phyloP scores from a whole-genome alignment of 2,797 vertebrate genomes.

The Crenuchus spilurus region DNA sequence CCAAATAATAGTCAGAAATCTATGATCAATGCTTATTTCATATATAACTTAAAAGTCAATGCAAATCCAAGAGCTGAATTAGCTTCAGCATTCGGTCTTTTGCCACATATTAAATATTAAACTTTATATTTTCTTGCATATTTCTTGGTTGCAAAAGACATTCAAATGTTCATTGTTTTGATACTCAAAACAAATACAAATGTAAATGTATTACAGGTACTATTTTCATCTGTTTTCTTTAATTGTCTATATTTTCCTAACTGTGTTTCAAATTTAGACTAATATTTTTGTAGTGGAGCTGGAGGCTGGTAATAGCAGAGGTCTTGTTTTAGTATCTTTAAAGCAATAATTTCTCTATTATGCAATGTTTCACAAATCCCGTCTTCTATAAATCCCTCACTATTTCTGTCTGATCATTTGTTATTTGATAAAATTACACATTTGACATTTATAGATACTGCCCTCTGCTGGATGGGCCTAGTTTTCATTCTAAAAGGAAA shows the following conservation, averaged over 20 bases:
- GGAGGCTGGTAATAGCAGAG: too few species aligned
- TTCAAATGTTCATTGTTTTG: too few species aligned
- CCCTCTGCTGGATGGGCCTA: not conserved
- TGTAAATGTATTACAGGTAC: not conserved
- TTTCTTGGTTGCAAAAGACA: not conserved
- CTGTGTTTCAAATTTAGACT: too few species aligned
- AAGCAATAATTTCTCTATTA: not conserved
- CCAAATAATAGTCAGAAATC: not conserved
- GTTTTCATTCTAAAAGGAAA: too few species aligned
- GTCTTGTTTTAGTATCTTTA: too few species aligned
- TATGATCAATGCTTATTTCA: not conserved
- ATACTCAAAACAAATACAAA: too few species aligned
- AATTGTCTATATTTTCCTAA: not conserved
- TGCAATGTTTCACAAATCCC: not conserved
- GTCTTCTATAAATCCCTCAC: not conserved
- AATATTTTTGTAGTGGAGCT: too few species aligned
- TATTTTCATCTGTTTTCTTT: not conserved
- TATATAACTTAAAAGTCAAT: too few species aligned
- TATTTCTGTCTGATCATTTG: too few species aligned
- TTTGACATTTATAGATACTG: not conserved
- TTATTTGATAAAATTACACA: not conserved
- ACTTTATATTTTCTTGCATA: not conserved
- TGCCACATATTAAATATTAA: not conserved
- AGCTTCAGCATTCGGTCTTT: not conserved
- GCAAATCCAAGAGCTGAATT: not conserved